phyloP scores from a whole-genome alignment of 2,797 vertebrate species.

The Astyanax mexicanus region DNA sequence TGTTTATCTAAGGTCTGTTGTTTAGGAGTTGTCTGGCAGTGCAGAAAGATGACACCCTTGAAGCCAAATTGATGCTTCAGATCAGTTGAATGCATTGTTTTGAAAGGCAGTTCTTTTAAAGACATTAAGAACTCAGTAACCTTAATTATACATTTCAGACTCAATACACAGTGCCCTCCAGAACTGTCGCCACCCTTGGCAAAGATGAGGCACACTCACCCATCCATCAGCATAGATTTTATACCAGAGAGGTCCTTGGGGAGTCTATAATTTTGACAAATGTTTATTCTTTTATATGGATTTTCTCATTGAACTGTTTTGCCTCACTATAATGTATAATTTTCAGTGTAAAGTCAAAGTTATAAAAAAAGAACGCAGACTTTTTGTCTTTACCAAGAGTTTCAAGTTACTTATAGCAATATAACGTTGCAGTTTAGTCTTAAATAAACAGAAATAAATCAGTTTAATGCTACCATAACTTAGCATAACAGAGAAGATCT shows the following conservation, averaged over 20 bases:
- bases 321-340: background rate
- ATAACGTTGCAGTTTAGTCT: too few relatives aligned
- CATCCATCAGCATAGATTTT: constrained; percentile 5
- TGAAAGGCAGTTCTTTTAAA: background rate
- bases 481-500: too few relatives aligned
- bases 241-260: background rate
- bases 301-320: background rate
- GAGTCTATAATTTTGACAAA: constrained; percentile 9
- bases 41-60: background rate
- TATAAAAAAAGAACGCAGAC: too few relatives aligned
- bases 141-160: constrained; percentile 3
- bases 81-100: background rate
- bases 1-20: background rate
- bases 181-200: background rate
- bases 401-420: too few relatives aligned
- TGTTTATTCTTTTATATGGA: background rate
- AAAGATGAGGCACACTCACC: background rate
- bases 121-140: background rate
- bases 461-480: too few relatives aligned
- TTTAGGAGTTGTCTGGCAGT: background rate
- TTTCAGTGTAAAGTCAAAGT: too few relatives aligned
- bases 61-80: constrained; percentile 2
- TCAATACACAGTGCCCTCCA: background rate
- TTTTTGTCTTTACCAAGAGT: too few relatives aligned
- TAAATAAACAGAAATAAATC: too few relatives aligned